phyloP scores from a whole-genome alignment of 2,797 vertebrate species.

The Chloroceryle amazona region DNA sequence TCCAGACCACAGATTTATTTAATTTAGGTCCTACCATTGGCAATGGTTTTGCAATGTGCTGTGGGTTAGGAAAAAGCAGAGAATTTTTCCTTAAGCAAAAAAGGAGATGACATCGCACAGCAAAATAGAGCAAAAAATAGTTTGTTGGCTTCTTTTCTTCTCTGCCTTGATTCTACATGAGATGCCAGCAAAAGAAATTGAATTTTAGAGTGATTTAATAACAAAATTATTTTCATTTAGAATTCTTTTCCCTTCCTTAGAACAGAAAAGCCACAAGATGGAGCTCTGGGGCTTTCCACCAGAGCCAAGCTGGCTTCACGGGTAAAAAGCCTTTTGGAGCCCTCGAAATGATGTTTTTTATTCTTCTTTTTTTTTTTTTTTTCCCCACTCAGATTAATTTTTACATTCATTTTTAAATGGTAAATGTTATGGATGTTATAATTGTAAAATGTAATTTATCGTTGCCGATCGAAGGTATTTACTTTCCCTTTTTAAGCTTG shows the following conservation, averaged over 20 bases:
- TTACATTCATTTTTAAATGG: neutral
- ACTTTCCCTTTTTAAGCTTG: neutral
- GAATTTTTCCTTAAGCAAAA: conserved; percentile 44
- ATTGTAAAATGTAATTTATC: neutral
- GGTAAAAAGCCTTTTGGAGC: neutral
- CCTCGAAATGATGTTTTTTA: conserved; percentile 30
- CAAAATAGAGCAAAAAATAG: neutral
- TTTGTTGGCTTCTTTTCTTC: neutral
- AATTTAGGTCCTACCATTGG: neutral
- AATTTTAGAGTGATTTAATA: conserved; percentile 6
- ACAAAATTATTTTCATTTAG: neutral
- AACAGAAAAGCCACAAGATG: conserved; percentile 74
- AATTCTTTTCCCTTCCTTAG: neutral
- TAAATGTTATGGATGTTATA: neutral
- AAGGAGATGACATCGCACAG: neutral
- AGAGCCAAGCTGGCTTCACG: fast-evolving
- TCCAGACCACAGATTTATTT: conserved; percentile 26
- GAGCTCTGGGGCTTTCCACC: conserved; percentile 75
- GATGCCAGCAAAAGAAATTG: conserved; percentile 22
- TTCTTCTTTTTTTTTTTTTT: conserved; percentile 3
- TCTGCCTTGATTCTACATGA: neutral
- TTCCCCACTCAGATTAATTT: conserved; percentile 14
- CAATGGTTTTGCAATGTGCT: neutral
- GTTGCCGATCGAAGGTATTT: neutral
- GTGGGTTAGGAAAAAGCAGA: conserved; percentile 44